phyloP scores from a whole-genome alignment of 2,888 invertebrate species.

The Orthosia gothica region DNA sequence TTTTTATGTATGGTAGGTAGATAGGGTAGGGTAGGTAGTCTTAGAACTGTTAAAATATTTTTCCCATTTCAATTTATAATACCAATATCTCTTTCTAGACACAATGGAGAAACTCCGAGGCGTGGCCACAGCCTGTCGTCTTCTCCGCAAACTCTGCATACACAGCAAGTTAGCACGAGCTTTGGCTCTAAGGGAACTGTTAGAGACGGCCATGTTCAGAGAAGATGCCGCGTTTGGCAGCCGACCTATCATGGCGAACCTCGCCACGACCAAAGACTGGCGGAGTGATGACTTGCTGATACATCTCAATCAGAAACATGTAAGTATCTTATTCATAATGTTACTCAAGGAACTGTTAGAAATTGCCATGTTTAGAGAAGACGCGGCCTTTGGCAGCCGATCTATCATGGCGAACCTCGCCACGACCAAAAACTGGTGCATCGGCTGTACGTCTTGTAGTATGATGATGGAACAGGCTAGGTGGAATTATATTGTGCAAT shows the following conservation, averaged over 20 bases:
- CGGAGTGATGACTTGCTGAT: constrained; percentile 84
- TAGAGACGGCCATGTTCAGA: constrained; percentile 94
- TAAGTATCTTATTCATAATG: constrained; percentile 73
- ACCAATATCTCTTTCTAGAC: constrained; percentile 84
- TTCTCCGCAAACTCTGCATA: constrained; percentile 93
- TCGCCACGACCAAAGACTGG: constrained; percentile 85
- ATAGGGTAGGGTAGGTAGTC: too few species aligned
- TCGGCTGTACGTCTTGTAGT: too few species aligned
- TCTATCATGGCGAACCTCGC: constrained; percentile 84
- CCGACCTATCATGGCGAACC: constrained; percentile 83
- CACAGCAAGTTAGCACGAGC: constrained; percentile 94
- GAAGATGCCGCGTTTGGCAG: constrained; percentile 94
- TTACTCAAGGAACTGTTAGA: constrained; percentile 93
- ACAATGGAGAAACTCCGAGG: constrained; percentile 92
- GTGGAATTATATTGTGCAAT: too few species aligned
- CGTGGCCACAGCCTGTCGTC: constrained; percentile 92
- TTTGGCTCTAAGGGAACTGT: constrained; percentile 93
- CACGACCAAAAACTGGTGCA: constrained; percentile 84
- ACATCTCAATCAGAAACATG: constrained; percentile 95
- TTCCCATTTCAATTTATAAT: background rate
- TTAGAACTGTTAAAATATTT: background rate
- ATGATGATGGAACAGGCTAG: too few species aligned
- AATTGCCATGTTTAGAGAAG: constrained; percentile 93
- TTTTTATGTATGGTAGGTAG: too few species aligned
- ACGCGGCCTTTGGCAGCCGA: constrained; percentile 93